phyloP scores from a whole-genome alignment of 1,140 invertebrate genomes.

The Hypsibius dujardini region DNA sequence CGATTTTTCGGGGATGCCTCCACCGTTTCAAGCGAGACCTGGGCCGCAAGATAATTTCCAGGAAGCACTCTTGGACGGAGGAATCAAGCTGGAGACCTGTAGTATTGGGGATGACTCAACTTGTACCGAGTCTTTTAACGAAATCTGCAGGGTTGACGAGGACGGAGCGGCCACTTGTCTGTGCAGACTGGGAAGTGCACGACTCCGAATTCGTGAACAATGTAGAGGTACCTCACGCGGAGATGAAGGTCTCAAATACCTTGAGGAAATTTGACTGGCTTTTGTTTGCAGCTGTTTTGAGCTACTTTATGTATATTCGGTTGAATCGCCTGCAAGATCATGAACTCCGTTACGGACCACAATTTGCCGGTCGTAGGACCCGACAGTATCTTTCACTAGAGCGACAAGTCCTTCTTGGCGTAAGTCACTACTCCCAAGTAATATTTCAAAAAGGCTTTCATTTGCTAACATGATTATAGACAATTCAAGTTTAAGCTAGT shows the following conservation, averaged over 20 bases:
- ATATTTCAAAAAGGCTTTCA: too few relatives aligned
- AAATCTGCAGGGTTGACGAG: slow-evolving; percentile 67
- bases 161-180: slow-evolving; percentile 74
- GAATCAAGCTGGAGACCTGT: slow-evolving; percentile 63
- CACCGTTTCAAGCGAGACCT: too few relatives aligned
- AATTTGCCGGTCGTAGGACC: background rate
- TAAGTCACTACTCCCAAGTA: too few relatives aligned
- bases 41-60: too few relatives aligned
- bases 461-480: too few relatives aligned
- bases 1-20: too few relatives aligned
- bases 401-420: background rate
- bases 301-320: background rate
- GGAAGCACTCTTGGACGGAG: too few relatives aligned
- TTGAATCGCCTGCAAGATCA: background rate
- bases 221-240: slow-evolving; percentile 49
- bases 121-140: slow-evolving; percentile 65
- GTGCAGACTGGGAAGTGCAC: slow-evolving; percentile 63
- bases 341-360: background rate
- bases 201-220: slow-evolving; percentile 52
- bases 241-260: too few relatives aligned
- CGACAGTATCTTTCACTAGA: background rate
- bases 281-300: background rate
- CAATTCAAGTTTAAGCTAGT: too few relatives aligned
- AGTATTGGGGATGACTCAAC: slow-evolving; percentile 82
- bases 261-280: too few relatives aligned